Evolutionary conservation across 2,113 vertebrate genomes (phyloP).

Genomic region (Microcebus tavaratra): DNA sequence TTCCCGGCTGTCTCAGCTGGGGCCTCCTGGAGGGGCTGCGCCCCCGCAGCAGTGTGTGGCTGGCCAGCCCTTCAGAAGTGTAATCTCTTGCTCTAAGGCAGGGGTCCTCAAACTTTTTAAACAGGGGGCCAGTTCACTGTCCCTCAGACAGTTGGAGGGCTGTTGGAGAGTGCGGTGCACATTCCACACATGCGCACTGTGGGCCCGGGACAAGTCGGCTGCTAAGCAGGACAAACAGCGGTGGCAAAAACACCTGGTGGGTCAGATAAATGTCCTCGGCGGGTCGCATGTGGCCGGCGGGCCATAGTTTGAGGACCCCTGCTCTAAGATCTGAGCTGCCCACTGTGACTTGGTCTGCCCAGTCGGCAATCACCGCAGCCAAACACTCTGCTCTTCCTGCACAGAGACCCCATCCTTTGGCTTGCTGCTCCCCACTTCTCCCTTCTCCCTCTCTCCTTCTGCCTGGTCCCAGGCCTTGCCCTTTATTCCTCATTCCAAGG

Average conservation of each 20-base stretch:
- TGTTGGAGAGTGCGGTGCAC: no score
- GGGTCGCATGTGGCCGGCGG: no score
- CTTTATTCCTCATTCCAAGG: background rate
- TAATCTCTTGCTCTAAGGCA: background rate
- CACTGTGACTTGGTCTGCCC: background rate
- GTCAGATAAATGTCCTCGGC: no score
- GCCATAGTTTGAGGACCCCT: no score
- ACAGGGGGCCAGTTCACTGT: no score
- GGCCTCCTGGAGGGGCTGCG: background rate
- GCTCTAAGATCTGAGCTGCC: background rate
- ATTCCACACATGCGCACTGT: no score
- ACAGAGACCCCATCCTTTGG: rapidly evolving
- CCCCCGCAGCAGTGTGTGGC: background rate
- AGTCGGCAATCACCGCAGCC: background rate
- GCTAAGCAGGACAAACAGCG: no score
- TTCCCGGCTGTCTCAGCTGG: background rate
- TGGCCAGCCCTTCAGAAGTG: background rate
- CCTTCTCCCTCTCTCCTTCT: background rate
- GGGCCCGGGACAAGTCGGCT: no score
- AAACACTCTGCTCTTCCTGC: rapidly evolving
- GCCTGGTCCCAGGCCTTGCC: rapidly evolving
- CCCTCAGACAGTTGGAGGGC: no score
- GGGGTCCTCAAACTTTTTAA: no score
- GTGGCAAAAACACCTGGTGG: no score
- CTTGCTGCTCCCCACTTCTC: background rate